Conservation (phyloP, 2,888 invertebrate genomes). For the Galerucella nymphaeae region DNA sequence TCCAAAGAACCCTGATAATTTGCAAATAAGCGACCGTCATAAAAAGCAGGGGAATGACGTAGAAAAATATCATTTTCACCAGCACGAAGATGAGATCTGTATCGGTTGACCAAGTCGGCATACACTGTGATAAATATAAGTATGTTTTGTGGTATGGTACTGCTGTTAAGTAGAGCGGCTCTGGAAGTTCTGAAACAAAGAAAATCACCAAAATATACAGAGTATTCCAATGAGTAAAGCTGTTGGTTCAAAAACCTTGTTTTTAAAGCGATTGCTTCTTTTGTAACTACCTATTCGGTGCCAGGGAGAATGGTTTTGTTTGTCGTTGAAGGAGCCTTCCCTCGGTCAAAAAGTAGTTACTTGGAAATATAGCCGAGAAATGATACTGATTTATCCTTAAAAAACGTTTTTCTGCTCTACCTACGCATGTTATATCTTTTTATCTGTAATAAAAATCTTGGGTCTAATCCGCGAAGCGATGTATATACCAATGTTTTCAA, state of each 20-base stretch:
- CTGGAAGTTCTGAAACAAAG: slow-evolving; percentile 77
- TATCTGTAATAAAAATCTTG: neutral
- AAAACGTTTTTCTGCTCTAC: neutral
- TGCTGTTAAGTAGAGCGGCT: slow-evolving; percentile 77
- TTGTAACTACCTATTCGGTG: too few species aligned
- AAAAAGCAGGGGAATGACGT: slow-evolving; percentile 81
- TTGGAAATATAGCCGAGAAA: neutral
- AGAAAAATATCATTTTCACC: slow-evolving; percentile 78
- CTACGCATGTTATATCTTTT: neutral
- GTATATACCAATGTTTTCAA: neutral
- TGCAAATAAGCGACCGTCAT: slow-evolving; percentile 89
- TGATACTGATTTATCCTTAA: neutral
- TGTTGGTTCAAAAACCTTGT: too few species aligned
- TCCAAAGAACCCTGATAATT: slow-evolving; percentile 86
- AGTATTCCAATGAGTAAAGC: neutral
- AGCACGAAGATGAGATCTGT: slow-evolving; percentile 79
- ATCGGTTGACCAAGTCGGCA: slow-evolving; percentile 75
- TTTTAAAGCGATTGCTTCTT: too few species aligned
- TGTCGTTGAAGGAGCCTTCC: too few species aligned
- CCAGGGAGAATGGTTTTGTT: too few species aligned
- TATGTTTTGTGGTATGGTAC: slow-evolving; percentile 64
- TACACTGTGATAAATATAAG: slow-evolving; percentile 72
- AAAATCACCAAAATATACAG: neutral
- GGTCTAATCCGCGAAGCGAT: neutral
- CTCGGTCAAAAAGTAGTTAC: too few species aligned